phyloP scores from a whole-genome alignment of 1,140 invertebrate genomes.

The Drosophila auraria region DNA sequence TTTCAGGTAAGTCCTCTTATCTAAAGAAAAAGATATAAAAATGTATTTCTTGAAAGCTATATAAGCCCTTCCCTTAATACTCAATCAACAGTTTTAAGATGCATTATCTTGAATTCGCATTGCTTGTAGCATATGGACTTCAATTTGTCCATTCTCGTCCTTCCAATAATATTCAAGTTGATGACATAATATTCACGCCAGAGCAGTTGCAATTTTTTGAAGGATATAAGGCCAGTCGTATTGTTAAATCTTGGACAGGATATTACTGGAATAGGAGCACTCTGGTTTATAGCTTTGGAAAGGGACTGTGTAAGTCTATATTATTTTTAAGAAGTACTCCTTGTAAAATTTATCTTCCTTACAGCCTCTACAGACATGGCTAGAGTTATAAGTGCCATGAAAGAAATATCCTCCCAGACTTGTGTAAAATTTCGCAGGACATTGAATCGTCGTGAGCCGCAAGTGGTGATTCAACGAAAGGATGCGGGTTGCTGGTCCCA shows the following conservation, averaged over 20 bases:
- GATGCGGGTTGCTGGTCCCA: slow-evolving; percentile 85
- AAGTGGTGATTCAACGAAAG: slow-evolving; percentile 65
- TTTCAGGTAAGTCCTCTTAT: background rate
- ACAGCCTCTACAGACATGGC: slow-evolving; percentile 8
- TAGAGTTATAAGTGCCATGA: slow-evolving; percentile 29
- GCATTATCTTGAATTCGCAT: background rate
- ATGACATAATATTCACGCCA: slow-evolving; percentile 29
- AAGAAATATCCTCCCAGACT: slow-evolving; percentile 32
- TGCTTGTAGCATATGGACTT: background rate
- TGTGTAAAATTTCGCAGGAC: slow-evolving; percentile 50
- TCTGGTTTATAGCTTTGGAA: slow-evolving; percentile 49
- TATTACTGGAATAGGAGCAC: slow-evolving; percentile 50
- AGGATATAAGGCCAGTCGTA: background rate
- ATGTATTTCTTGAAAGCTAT: background rate
- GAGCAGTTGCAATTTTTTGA: slow-evolving; percentile 29
- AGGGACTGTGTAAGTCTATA: slow-evolving; percentile 29
- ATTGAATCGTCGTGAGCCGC: slow-evolving; percentile 8
- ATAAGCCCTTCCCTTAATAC: background rate
- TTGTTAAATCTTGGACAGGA: slow-evolving; percentile 10
- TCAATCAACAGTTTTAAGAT: slow-evolving; percentile 9
- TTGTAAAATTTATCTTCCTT: accelerated
- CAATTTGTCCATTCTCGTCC: background rate
- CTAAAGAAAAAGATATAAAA: background rate
- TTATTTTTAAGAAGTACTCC: too few relatives aligned
- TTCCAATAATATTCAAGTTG: background rate